Evolutionary conservation across 2,113 vertebrate species (phyloP), one percentile per base, ranked within the genome.

Genomic region (Sinocyclocheilus anshuiensis): DNA sequence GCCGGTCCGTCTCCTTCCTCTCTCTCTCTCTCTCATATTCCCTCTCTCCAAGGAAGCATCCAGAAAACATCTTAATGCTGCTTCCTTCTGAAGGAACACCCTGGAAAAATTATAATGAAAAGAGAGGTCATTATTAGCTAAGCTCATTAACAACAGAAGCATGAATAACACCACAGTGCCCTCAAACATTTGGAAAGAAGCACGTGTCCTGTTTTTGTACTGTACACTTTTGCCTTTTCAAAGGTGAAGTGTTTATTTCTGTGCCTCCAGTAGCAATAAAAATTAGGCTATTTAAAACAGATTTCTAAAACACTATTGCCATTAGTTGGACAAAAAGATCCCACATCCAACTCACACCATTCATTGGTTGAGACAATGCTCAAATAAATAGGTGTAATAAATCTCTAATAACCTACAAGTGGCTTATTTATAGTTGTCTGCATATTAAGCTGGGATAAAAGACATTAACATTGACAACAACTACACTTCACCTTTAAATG

Each of bases 11-110:
- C 90, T 90, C 91, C 81, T 91, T 83, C 92, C 92, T 86, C 86
- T 77, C 87, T 83, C 91, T 86, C 92, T 48, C 9, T 45, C 42
- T 33, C 29, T 33, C 29, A n/a, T n/a, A 93, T 92, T 90, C 92
- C 77, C 87, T 72, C 88, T 87, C 87, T 84, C 90, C 83, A 26
- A 89, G 29, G 53, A 81, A 87, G 36, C 86, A 50, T 45, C 71
- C 45, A 75, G 24, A 83, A 90, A 74, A 86, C 76, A 88, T 89
- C 88, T 90, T 95, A 95, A 89, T 95, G 95, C 92, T 95, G 95
- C 94, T 95, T 95, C 91, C 94, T 95, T 91, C 95, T 94, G 91
- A 95, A 95, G 84, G 95, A 95, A 91, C 95, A 95, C 84, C 95
- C 95, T 95, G 91, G 2, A n/a, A 72, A 74, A 86, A 91, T 6